Conservation (phyloP, 2,888 invertebrate species). For the Philereme vetulata region DNA sequence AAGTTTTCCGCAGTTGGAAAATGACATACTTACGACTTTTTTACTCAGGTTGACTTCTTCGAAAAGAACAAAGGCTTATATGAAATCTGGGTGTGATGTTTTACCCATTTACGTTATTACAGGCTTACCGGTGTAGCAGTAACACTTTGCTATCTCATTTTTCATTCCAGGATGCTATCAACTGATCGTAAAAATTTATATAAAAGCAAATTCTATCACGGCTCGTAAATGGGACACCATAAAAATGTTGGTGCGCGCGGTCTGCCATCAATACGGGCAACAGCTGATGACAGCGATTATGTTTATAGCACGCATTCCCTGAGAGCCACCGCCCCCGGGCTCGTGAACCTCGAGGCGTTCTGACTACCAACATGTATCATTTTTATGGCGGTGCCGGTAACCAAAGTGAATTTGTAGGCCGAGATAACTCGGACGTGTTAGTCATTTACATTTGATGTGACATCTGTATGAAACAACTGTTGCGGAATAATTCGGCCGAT, state of each 20-base stretch:
- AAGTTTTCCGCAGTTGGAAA: constrained; percentile 38
- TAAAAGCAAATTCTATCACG: constrained; percentile 64
- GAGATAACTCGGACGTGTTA: constrained; percentile 76
- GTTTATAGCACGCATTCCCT: constrained; percentile 69
- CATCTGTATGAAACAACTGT: constrained; percentile 38
- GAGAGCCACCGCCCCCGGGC: constrained; percentile 54
- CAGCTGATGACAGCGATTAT: constrained; percentile 76
- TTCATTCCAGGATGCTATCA: constrained; percentile 50
- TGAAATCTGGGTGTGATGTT: constrained; percentile 31
- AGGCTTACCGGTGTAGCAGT: constrained; percentile 26
- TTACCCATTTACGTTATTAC: constrained; percentile 20
- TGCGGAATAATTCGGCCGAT: constrained; percentile 30
- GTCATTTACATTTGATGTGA: constrained; percentile 63
- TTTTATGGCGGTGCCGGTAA: constrained; percentile 69
- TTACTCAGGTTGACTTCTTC: constrained; percentile 29
- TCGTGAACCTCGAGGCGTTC: constrained; percentile 63
- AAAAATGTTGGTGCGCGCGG: constrained; percentile 55
- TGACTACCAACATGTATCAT: constrained; percentile 72
- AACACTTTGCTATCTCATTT: constrained; percentile 42
- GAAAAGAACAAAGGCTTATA: constrained; percentile 33
- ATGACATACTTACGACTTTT: constrained; percentile 12
- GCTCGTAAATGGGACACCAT: constrained; percentile 65
- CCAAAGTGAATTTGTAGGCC: constrained; percentile 79
- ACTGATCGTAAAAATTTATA: constrained; percentile 63
- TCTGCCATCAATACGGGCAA: constrained; percentile 61